Base-by-base conservation (phyloP, 2,113 vertebrate species). In the Tringa solitaria region DNA sequence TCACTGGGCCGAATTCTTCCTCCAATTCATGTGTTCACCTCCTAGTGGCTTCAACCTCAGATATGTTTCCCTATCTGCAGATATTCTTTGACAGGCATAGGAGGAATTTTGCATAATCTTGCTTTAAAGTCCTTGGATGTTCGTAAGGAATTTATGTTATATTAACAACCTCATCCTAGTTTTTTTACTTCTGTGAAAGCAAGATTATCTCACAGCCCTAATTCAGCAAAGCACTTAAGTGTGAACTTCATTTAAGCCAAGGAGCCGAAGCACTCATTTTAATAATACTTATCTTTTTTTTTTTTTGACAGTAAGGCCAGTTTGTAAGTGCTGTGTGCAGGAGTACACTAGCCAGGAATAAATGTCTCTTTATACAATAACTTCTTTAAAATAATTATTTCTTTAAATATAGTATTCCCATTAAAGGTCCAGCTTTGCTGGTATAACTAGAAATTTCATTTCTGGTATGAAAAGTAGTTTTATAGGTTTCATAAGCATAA, bases 21-120 rank as follows among this genome's bases (percentile, higher is more conserved):
- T 91, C 39, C 50, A 28, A 68, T 56, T 89, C 21, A 30, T 37
- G 26, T 50, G 16, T 41, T 79, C 51, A 45, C 0, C 27, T 72
- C 39, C 65, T 33, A 53, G 28, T 68, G 35, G 33, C 50, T 80
- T 88, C 67, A 69, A 4, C 45, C 26, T 79, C 72, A 74, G 33
- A 53, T 69, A 39, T n/a, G 13, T 43, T 92, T 88, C 59, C 57
- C 15, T 45, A 50, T 87, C 78, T 83, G 30, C 32, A 84, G 61
- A 69, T 69, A 45, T 57, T 83, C 45, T 73, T 93, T 22, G 32
- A 51, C 81, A 82, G 61, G 14, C 28, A 1, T 69, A 85, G 65
- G 68, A 79, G 45, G 20, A 95, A 64, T 89, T 96, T 84, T 94
- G 65, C 32, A 64, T 94, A 85, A 76, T 84, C 67, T 83, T 94